Evolutionary conservation across 2,797 vertebrate genomes (phyloP), one percentile per base, ranked within the genome.

Genomic region (Leptatherina wallacei): DNA sequence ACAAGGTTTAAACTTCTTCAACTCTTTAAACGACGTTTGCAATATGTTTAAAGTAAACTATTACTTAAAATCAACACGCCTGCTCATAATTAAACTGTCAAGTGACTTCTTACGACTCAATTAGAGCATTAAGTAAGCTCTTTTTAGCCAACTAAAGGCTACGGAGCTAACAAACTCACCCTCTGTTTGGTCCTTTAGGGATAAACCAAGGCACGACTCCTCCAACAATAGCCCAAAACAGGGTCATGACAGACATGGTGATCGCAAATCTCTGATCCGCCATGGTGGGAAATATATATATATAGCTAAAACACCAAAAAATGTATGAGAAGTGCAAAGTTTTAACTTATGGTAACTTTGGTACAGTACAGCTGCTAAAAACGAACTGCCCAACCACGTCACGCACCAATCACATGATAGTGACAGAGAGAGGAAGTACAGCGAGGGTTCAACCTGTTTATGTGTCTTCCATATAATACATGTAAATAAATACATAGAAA

Each of bases 141-240:
- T 9, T n/a, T 65, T 30, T 55, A 65, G 38, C 71, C 18, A 70
- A 33, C 32, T 57, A 36, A 33, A 49, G 57, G 85, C 86, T 84
- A 76, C 44, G 14, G 77, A 78, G 92, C 92, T 93, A 90, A 85
- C 76, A 27, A 75, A 95, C 96, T 96, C 83, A 98, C 98, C 98
- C 98, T 86, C 94, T 93, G 91, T 99, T 99, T 1, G 98, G 97
- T 83, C 97, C 97, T 91, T 98, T 99, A 1, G 97, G 98, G 52
- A 99, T 93, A 30, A 98, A 95, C 93, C 95, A 97, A 29, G 98
- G 98, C 57, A 98, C 88, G 0, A 98, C 88, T 55, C 94, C 94
- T 58, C 98, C 97, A 57, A 99, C 88, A 40, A 97, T 14, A 3
- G 91, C 95, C 98, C 97, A 99, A 81, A 99, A 98, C 77, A 97